These are phyloP conservation scores for Anagrus nilaparvatae DNA, from an alignment of 1,140 invertebrate species.

Conservation along the genomic window DNA sequence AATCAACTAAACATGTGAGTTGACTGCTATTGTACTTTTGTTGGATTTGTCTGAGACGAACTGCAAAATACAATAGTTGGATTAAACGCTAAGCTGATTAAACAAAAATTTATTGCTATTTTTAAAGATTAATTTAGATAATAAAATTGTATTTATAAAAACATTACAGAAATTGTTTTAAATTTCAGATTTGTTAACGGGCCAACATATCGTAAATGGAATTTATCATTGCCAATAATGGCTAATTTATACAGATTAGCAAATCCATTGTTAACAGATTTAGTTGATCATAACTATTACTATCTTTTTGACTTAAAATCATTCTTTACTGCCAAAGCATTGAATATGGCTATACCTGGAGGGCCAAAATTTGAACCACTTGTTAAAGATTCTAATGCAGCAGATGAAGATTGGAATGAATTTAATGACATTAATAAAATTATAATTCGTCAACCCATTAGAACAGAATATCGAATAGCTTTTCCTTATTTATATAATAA, in stretches of 20 bases:
- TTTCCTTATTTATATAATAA: constrained; percentile 99
- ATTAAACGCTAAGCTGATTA: constrained; percentile 38
- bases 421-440: constrained; percentile 99
- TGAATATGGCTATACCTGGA: constrained; percentile 99
- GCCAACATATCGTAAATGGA: constrained; percentile 93
- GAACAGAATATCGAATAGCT: constrained; percentile 98
- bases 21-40: constrained; percentile 31
- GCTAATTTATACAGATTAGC: constrained; percentile 94
- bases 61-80: constrained; percentile 23
- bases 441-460: constrained; percentile 95
- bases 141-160: background rate
- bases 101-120: too few relatives aligned
- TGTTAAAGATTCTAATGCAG: constrained; percentile 94
- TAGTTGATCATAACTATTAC: constrained; percentile 98
- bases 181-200: constrained; percentile 88
- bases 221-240: constrained; percentile 90
- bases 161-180: too few relatives aligned
- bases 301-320: constrained; percentile 99
- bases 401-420: constrained; percentile 99
- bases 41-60: constrained; percentile 30
- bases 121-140: too few relatives aligned
- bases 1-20: constrained; percentile 48
- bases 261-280: constrained; percentile 96
- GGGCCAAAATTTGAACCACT: constrained; percentile 99
- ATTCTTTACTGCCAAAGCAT: constrained; percentile 98